A percentile compares a stretch with the other conserved stretches of the same genome.
These are phyloP conservation scores for Chitala chitala DNA, from an alignment of 2,113 vertebrate species.

Conservation along the genomic window DNA sequence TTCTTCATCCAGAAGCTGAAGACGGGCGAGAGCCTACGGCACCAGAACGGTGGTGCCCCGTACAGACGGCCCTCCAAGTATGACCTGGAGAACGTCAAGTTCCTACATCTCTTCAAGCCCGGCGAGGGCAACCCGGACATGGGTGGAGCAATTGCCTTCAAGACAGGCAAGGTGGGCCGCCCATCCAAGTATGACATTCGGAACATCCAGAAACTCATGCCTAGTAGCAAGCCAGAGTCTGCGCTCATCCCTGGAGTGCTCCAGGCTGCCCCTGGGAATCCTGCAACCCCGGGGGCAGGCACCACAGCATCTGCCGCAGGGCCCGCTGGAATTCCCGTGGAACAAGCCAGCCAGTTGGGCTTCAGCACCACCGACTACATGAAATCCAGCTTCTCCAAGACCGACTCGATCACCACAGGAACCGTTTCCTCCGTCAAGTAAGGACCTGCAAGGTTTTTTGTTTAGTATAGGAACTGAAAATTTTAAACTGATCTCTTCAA, in stretches of 20 bases:
- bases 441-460: too few relatives aligned
- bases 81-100: slow-evolving; percentile 95
- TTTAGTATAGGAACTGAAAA: too few relatives aligned
- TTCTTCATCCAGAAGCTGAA: slow-evolving; percentile 98
- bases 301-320: slow-evolving; percentile 19
- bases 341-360: slow-evolving; percentile 76
- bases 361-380: slow-evolving; percentile 87
- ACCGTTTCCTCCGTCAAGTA: slow-evolving; percentile 98
- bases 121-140: slow-evolving; percentile 93
- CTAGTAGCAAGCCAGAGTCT: slow-evolving; percentile 71
- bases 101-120: slow-evolving; percentile 94
- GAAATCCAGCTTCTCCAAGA: slow-evolving; percentile 97
- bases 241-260: slow-evolving; percentile 75
- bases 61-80: slow-evolving; percentile 98
- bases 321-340: slow-evolving; percentile 54
- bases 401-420: slow-evolving; percentile 97
- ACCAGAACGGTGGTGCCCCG: slow-evolving; percentile 83
- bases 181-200: slow-evolving; percentile 97
- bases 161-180: slow-evolving; percentile 93
- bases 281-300: slow-evolving; percentile 61
- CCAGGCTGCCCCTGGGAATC: slow-evolving; percentile 64
- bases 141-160: slow-evolving; percentile 97
- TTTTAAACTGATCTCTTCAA: background rate
- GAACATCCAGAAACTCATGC: slow-evolving; percentile 87
- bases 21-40: slow-evolving; percentile 82